Base-by-base conservation (phyloP, 2,888 invertebrate species). In the Raillietiella orientalis region DNA sequence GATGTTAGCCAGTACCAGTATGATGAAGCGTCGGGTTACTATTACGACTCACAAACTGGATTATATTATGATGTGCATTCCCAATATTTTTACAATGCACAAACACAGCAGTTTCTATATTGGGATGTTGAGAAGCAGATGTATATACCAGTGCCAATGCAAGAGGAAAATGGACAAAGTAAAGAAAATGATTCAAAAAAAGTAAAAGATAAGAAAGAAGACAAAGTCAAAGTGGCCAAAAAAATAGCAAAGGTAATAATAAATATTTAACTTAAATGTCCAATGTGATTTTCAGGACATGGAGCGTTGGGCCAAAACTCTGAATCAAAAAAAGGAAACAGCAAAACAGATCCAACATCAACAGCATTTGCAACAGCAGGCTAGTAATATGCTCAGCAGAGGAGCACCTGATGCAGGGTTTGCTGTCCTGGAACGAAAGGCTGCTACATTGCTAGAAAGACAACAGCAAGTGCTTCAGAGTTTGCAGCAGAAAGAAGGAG, bases 41-140 rank as follows among this genome's bases (percentile, higher is more conserved):
- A 90, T 42, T 90, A 82, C 43, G 93, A 96, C 46, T 64, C 77
- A 0, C 52, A 58, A 2, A 87, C 93, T 2, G 75, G 77, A 1
- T 56, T 93, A 10, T 96, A 93, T 47, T 99, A 90, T 44, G 96
- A 96, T 52, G 66, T 82, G 0, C 74, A 64, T 37, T 75, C 87
- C 3, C 79, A 71, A 41, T 96, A 96, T 47, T 96, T 87, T 47
- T 96, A 71, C 51, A 90, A 93, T 45, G 66, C 72, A 37, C 66
- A 70, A 35, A 67, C 66, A 1, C 70, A 67, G 35, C 69, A 77
- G 41, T 96, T 84, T 47, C 58, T 90, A 41, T 93, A 87, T 42
- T 99, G 87, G 84, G 84, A 90, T 49, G 59, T 62, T 5, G 40
- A 38, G 11, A 38, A 40, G 24, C 39, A 43, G 21, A 44, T 46